Evolutionary conservation across 2,888 invertebrate species (phyloP), one percentile per base, ranked within the genome.

Genomic region (Omphaloscelis lunosa): DNA sequence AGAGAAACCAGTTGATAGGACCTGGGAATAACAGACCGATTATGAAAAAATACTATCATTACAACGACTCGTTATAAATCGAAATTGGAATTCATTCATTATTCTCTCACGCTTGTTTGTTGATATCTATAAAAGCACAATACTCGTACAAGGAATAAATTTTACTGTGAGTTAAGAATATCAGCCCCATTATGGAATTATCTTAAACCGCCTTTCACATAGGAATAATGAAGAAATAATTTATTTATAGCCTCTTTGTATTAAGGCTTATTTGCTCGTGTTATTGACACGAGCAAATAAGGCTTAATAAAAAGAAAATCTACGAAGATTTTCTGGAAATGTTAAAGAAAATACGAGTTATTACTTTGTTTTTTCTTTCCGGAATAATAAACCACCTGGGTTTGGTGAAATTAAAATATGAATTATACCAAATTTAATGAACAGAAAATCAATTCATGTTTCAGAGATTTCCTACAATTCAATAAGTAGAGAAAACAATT

Each of bases 1-100:
- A 97, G 1, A 97, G 91, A 80, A 97, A 95, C 95, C 96, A 97
- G 87, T 97, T 96, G 9, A 97, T 90, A 17, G 96, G 93, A 84
- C 97, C 97, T 97, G 81, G 20, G 62, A 51, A 78, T 34, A 62
- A 70, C 61, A 48, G 7, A 56, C 5, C 11, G 4, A 17, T 29
- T 56, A 51, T 65, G 0, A 23, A 45, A 15, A 59, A 29, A 0
- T 12, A 39, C 4, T 23, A 20, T 2, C 15, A n/a, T 17, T 27
- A 7, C 61, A 23, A 45, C 3, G 9, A 41, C 0, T 41, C 7
- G 17, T 29, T 51, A 12, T 12, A n/a, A 56, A 56, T n/a, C n/a
- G n/a, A 56, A 56, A 56, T n/a, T n/a, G n/a, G 53, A 12, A n/a
- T n/a, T n/a, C 0, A 56, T n/a, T 11, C 1, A 11, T 53, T n/a